Base-by-base conservation (phyloP, 2,113 vertebrate species). In the Gobio gobio region DNA sequence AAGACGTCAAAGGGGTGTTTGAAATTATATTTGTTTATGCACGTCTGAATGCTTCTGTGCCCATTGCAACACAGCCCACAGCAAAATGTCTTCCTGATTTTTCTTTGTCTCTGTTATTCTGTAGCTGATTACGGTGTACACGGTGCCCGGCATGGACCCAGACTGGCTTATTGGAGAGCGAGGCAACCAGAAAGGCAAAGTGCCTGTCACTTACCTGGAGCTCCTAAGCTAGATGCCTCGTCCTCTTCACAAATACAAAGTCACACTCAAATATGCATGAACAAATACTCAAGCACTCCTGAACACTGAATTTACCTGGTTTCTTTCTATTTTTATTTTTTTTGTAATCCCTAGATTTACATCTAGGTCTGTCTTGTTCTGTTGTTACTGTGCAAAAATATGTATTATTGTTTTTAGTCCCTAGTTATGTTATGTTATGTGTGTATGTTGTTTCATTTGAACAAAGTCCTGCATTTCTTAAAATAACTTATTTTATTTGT, bases 201-300 rank as follows among this genome's bases (percentile, higher is more conserved):
- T 99, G 88, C 98, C 98, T 43, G 97, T 99, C 92, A 99, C 98
- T 82, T 99, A 99, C 93, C 95, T 99, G 90, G 98, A 99, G 93
- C 95, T 99, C 88, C 95, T 99, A 85, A 99, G 98, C 94, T 99
- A 95, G 85, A 92, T 81, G 2, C 20, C 33, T 74, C 82, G 61
- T 78, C 54, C 74, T 49, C 56, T 43, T 51, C 70, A 59, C 36
- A 79, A 58, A 83, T 26, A 18, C 58, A 49, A 56, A 87, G 33
- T 51, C 64, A 83, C 36, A 70, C 29, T 51, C 14, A 72, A 77
- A 51, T 84, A 75, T 84, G 87, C 85, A 88, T 88, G 87, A 84
- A 77, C 75, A 88, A 88, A 78, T 76, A 86, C 77, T 81, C 87
- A 83, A 74, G 64, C 80, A 68, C 68, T 75, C 45, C 58, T 77